Percentiles rank a stretch among this genome's conserved stretches.
Conservation (phyloP, 2,113 vertebrate genomes). For the Peromyscus leucopus region DNA sequence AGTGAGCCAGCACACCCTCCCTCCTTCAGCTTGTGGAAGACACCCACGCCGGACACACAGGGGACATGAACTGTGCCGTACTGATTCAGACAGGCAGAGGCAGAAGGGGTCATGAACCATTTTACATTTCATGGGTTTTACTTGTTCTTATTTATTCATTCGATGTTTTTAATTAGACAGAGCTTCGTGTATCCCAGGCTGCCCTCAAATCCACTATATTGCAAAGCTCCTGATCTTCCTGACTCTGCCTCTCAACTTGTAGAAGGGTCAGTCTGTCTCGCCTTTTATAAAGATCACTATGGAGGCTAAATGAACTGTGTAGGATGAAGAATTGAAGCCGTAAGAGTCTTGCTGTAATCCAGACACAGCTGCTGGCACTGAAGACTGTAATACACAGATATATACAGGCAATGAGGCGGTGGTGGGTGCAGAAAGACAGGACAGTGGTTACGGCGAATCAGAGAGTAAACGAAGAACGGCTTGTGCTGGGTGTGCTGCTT, state of each 20-base stretch:
- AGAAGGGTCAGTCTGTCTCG: neutral
- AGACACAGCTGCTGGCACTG: neutral
- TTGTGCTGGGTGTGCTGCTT: neutral
- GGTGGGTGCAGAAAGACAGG: neutral
- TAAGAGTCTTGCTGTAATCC: neutral
- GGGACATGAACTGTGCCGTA: slow-evolving; percentile 10
- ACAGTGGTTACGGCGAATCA: neutral
- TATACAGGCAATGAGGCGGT: neutral
- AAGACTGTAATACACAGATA: neutral
- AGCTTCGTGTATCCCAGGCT: neutral
- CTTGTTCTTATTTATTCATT: neutral
- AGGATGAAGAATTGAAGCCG: neutral
- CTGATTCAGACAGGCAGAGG: neutral
- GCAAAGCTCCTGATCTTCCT: neutral
- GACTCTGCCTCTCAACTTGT: neutral
- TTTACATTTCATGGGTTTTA: neutral
- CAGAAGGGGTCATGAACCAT: neutral
- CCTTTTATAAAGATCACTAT: neutral
- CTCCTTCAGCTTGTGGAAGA: slow-evolving; percentile 71
- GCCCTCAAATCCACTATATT: neutral
- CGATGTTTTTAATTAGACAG: neutral
- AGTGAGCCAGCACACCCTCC: slow-evolving; percentile 39
- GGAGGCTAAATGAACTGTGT: neutral
- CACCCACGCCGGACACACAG: slow-evolving; percentile 61
- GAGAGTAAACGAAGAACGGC: neutral